These are phyloP conservation scores for Drosophila kohkoa DNA, from an alignment of 1,140 invertebrate species.

Conservation along the genomic window DNA sequence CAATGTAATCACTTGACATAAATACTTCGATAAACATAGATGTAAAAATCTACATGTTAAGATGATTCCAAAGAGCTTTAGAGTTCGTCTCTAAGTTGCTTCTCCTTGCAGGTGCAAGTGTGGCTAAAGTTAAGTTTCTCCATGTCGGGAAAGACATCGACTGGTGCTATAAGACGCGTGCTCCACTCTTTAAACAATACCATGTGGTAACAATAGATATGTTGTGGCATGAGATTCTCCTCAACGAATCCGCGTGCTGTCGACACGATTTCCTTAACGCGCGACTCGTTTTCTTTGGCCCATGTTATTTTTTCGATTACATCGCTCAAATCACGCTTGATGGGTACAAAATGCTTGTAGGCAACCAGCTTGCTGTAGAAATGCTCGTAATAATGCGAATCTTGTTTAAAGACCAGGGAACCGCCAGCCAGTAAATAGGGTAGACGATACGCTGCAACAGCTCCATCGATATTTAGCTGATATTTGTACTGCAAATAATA, in stretches of 20 bases:
- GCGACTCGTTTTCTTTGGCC: conserved; percentile 91
- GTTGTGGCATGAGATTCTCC: conserved; percentile 92
- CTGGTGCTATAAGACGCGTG: conserved; percentile 87
- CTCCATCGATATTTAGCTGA: conserved; percentile 97
- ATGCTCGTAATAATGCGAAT: conserved; percentile 97
- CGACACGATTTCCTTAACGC: conserved; percentile 89
- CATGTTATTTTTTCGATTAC: conserved; percentile 92
- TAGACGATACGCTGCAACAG: conserved; percentile 97
- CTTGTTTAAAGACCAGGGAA: conserved; percentile 95
- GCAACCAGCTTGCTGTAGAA: conserved; percentile 93
- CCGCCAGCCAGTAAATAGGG: conserved; percentile 96
- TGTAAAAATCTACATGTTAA: too few relatives aligned
- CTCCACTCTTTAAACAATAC: conserved; percentile 93
- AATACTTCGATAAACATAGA: background rate
- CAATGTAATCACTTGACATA: background rate
- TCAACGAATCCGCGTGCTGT: conserved; percentile 91
- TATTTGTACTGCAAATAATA: conserved; percentile 94
- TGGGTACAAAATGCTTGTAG: conserved; percentile 93
- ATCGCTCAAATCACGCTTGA: conserved; percentile 92
- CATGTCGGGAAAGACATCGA: conserved; percentile 89
- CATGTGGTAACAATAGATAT: conserved; percentile 96
- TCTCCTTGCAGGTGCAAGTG: conserved; percentile 85
- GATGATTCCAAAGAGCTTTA: conserved; percentile 28
- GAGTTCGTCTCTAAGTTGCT: conserved; percentile 57
- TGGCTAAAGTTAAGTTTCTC: conserved; percentile 88